These are phyloP conservation scores for Sterrhoptilus dennistouni DNA, from an alignment of 2,113 vertebrate genomes.

Conservation along the genomic window DNA sequence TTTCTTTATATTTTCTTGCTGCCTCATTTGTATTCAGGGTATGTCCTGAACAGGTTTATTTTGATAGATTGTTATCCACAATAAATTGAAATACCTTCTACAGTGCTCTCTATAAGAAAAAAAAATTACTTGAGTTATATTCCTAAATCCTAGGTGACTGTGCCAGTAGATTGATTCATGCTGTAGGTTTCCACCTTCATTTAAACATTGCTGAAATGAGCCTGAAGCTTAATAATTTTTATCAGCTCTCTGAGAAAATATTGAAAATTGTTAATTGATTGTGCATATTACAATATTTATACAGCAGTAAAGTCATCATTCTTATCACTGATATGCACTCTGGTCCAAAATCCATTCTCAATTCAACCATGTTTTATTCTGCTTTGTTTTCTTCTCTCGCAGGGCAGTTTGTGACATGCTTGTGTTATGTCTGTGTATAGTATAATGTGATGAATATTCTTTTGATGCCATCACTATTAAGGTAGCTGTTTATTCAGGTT, in stretches of 20 bases:
- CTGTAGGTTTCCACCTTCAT: slow-evolving; percentile 10
- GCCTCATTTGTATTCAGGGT: slow-evolving; percentile 8
- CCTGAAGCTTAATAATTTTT: slow-evolving; percentile 36
- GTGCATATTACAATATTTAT: slow-evolving; percentile 32
- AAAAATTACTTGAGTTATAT: slow-evolving; percentile 44
- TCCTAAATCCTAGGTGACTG: slow-evolving; percentile 59
- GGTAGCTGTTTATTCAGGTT: not conserved
- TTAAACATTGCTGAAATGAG: slow-evolving; percentile 44
- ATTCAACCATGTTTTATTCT: not conserved
- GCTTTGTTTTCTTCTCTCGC: not conserved
- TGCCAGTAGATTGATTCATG: slow-evolving; percentile 39
- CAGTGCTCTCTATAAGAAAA: slow-evolving; percentile 23
- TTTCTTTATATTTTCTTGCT: not conserved
- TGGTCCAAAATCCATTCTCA: slow-evolving; percentile 19
- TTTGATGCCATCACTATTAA: not conserved
- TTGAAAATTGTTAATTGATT: slow-evolving; percentile 54
- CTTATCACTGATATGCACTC: not conserved
- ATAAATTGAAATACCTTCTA: slow-evolving; percentile 62
- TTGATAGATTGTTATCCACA: slow-evolving; percentile 49
- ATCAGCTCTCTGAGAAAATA: slow-evolving; percentile 45
- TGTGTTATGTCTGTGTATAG: not conserved
- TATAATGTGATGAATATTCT: not conserved
- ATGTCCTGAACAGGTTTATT: slow-evolving; percentile 48
- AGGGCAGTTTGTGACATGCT: not conserved
- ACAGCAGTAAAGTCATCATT: slow-evolving; percentile 17